These are phyloP conservation scores for Platygyra sinensis DNA, from an alignment of 64 coral and sea anemone genomes.

Conservation along the genomic window DNA sequence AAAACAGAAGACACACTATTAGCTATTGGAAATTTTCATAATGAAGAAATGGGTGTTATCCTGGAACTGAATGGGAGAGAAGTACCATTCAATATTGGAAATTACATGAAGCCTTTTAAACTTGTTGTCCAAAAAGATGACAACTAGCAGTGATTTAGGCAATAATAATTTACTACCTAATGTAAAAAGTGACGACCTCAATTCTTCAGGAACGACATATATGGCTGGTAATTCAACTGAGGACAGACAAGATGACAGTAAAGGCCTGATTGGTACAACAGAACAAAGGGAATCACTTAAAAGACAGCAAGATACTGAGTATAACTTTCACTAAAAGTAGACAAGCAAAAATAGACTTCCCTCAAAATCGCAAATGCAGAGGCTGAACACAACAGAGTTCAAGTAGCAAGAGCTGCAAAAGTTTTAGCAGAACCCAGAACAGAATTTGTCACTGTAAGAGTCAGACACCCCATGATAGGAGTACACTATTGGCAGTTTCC, in stretches of 20 bases:
- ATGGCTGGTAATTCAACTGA: constrained; percentile 26
- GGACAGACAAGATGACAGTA: constrained; percentile 34
- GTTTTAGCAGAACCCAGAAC: constrained; percentile 43
- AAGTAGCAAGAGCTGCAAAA: constrained; percentile 39
- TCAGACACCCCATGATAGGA: constrained; percentile 40
- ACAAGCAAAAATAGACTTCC: constrained; percentile 19
- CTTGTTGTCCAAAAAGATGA: constrained; percentile 55
- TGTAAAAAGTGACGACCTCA: constrained; percentile 1
- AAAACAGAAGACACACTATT: constrained; percentile 51
- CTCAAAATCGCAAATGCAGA: constrained; percentile 29
- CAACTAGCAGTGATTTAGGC: constrained; percentile 54
- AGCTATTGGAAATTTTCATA: constrained; percentile 69
- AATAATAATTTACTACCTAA: constrained; percentile 50
- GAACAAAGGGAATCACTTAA: constrained; percentile 70
- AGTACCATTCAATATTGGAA: constrained; percentile 61
- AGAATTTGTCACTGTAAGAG: constrained; percentile 68
- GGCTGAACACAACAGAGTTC: constrained; percentile 37
- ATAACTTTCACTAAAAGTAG: constrained; percentile 53
- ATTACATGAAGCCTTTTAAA: constrained; percentile 77
- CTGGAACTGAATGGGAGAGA: constrained; percentile 59
- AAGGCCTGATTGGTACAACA: constrained; percentile 66
- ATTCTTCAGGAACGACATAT: constrained; percentile 45
- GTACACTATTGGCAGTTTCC: constrained; percentile 43
- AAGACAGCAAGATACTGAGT: constrained; percentile 70
- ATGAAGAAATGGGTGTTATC: constrained; percentile 63